Percentiles rank a stretch among this genome's conserved stretches.
These are phyloP conservation scores for Setophaga coronata DNA, from an alignment of 2,113 vertebrate species.

Conservation along the genomic window DNA sequence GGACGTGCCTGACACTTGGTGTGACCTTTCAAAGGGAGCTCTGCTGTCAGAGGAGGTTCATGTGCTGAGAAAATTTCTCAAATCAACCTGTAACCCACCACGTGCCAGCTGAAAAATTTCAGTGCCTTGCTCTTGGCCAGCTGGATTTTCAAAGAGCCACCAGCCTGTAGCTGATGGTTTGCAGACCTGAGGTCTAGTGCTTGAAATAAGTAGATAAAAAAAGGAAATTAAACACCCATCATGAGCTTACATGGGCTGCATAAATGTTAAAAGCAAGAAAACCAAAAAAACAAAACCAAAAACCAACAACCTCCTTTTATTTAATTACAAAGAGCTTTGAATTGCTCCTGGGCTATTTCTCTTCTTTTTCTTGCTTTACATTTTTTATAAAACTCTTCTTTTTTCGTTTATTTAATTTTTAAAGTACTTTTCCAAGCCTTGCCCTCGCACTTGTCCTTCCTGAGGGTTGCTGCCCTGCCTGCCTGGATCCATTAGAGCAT, in stretches of 20 bases:
- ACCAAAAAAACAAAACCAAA: not conserved
- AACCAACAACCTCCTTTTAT: not conserved
- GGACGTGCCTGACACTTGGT: not conserved
- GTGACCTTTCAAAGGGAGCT: accelerated
- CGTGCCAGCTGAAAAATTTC: not conserved
- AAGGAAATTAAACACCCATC: not conserved
- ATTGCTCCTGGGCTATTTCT: not conserved
- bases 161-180: not conserved
- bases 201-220: not conserved
- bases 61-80: not conserved
- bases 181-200: not conserved
- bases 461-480: not conserved
- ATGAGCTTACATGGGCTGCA: not conserved
- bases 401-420: not conserved
- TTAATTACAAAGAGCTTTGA: not conserved
- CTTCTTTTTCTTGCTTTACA: not conserved
- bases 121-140: not conserved
- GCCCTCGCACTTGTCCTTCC: not conserved
- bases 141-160: not conserved
- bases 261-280: not conserved
- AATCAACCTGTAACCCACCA: not conserved
- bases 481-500: not conserved
- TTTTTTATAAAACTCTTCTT: accelerated
- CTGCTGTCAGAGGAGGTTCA: not conserved
- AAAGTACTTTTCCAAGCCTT: not conserved